A percentile compares a stretch with the other conserved stretches of the same genome.
These are phyloP conservation scores for Pterophyllum scalare DNA, from an alignment of 2,113 vertebrate species.

Conservation along the genomic window DNA sequence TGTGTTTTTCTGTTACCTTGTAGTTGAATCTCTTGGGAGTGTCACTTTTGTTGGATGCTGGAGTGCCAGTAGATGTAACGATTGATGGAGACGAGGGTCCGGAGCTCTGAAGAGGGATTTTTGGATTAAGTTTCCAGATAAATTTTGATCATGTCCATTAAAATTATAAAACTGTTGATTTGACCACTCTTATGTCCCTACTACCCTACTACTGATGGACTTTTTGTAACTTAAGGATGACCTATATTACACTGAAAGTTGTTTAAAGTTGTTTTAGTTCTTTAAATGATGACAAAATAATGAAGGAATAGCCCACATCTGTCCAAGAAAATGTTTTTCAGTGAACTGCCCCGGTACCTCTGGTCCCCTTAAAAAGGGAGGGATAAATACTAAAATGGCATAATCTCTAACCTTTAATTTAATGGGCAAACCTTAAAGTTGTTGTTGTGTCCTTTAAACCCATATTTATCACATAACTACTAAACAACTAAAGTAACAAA, in stretches of 20 bases:
- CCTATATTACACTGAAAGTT: background rate
- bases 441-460: background rate
- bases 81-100: conserved; percentile 69
- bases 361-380: background rate
- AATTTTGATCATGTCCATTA: background rate
- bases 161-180: background rate
- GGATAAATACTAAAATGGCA: background rate
- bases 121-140: background rate
- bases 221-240: background rate
- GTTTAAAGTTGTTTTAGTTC: background rate
- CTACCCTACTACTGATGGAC: background rate
- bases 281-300: too few relatives aligned
- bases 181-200: background rate
- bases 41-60: conserved; percentile 67
- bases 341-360: background rate
- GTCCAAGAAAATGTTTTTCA: too few relatives aligned
- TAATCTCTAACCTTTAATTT: background rate
- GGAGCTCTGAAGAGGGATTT: conserved; percentile 54
- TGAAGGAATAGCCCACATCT: too few relatives aligned
- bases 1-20: conserved; percentile 67
- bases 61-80: conserved; percentile 55
- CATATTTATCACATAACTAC: background rate
- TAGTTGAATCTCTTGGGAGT: conserved; percentile 69
- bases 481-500: background rate
- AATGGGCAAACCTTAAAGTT: background rate